Evolutionary conservation across 2,113 vertebrate species (phyloP).

Genomic region (Paracanthobrama guichenoti): DNA sequence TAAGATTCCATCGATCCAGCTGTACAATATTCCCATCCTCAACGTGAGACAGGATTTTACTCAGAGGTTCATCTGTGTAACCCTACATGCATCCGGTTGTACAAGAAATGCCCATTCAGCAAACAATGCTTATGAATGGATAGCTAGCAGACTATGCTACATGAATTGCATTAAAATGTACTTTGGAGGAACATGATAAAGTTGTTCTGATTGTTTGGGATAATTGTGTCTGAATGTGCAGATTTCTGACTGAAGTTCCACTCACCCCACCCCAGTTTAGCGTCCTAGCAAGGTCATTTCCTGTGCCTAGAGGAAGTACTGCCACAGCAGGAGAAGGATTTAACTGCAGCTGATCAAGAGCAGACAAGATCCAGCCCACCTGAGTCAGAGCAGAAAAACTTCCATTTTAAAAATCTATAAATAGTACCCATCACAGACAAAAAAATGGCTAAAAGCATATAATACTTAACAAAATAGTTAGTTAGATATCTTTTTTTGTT

Average conservation of each 20-base stretch:
- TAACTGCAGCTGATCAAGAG: conserved; percentile 87
- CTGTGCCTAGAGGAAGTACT: conserved; percentile 91
- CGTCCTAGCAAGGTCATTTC: conserved; percentile 93
- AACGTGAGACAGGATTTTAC: conserved; percentile 93
- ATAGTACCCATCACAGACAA: not conserved
- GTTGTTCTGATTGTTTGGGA: not conserved
- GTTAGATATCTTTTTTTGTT: not conserved
- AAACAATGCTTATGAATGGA: not conserved
- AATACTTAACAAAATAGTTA: conserved; percentile 1
- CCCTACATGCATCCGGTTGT: conserved; percentile 74
- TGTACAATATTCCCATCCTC: conserved; percentile 93
- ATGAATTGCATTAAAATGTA: not conserved
- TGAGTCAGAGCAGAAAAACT: conserved; percentile 56
- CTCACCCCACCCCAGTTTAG: conserved; percentile 97
- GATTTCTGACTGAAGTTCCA: not conserved
- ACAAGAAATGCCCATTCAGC: not conserved
- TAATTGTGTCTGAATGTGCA: not conserved
- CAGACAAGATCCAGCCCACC: conserved; percentile 96
- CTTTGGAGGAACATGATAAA: not conserved
- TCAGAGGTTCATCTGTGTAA: conserved; percentile 93
- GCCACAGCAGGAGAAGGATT: conserved; percentile 89
- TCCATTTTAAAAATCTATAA: not conserved
- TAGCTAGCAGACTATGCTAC: not conserved
- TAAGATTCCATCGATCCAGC: conserved; percentile 93
- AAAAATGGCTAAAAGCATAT: not conserved